Conservation (phyloP, 2,113 vertebrate genomes). For the Podilymbus podiceps region DNA sequence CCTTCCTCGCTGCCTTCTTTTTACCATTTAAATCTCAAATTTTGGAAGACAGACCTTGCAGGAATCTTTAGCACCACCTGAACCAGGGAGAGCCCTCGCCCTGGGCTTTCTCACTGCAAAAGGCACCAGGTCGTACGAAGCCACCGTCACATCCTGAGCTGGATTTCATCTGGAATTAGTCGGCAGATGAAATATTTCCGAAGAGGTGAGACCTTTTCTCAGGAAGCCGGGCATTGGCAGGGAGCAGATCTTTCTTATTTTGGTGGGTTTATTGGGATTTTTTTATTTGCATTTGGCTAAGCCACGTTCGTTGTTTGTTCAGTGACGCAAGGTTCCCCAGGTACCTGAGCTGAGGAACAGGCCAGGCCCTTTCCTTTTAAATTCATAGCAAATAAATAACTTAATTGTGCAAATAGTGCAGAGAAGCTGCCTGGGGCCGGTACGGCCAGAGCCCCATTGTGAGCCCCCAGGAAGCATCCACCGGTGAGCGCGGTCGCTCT, state of each 20-base stretch:
- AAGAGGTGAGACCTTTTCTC: background rate
- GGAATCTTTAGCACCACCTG: background rate
- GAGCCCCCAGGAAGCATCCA: background rate
- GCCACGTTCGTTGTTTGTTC: background rate
- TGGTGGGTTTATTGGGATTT: background rate
- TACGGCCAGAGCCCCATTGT: fast-evolving
- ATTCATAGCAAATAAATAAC: background rate
- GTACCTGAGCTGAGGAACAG: background rate
- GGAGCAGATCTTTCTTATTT: background rate
- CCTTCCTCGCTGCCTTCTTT: background rate
- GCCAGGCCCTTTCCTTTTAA: background rate
- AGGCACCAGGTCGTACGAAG: fast-evolving
- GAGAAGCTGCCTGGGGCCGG: background rate
- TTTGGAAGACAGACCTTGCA: background rate
- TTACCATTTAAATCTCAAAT: background rate
- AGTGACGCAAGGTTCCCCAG: background rate
- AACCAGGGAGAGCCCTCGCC: background rate
- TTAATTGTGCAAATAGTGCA: background rate
- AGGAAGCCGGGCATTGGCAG: background rate
- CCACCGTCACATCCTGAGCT: fast-evolving
- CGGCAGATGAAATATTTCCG: background rate
- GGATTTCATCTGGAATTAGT: background rate
- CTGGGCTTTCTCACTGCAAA: background rate
- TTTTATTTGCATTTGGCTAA: background rate
- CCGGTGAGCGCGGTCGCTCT: fast-evolving